Evolutionary conservation across 2,888 invertebrate species (phyloP), one percentile per base, ranked within the genome.

Genomic region (Nineta flava): DNA sequence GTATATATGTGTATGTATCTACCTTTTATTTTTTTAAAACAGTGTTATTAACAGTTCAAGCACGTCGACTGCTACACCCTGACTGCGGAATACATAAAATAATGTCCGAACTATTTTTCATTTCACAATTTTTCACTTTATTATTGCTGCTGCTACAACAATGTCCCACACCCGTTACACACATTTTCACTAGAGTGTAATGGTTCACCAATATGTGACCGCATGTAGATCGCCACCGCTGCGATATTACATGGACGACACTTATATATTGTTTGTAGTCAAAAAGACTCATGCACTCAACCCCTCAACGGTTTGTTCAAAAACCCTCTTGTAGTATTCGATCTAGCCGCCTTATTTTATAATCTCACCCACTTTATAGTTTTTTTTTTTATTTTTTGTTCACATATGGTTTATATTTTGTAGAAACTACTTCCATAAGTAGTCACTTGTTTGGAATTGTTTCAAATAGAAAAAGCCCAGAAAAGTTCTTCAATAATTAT

Each of bases 41-140:
- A 44, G 26, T n/a, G 19, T 15, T 52, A 55, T 57, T 55, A 53
- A 50, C 54, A 66, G 55, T 59, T 65, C 49, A 53, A 56, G 60
- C 68, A 67, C 67, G 67, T 67, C 58, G 57, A 57, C 55, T 61
- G 60, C 65, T 65, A 65, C 65, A 64, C 64, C 61, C 42, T 43
- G 48, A 15, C 54, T 54, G 51, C 53, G 52, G 60, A 64, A 60
- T 63, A 62, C 62, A 57, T 58, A 61, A 58, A 61, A 60, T 62
- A 64, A 64, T 64, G 67, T 67, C 66, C 67, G 61, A 63, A 59
- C 65, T 60, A 67, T 67, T 67, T 67, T 67, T 67, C 67, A 67
- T 64, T 62, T 62, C 60, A 49, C 62, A 62, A 64, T 62, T 67
- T 61, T 66, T 64, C 65, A 66, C 63, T 67, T 64, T 65, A 67